A percentile compares a stretch with the other conserved stretches of the same genome.
These are phyloP conservation scores for Galagoides demidoff DNA, from an alignment of 2,797 vertebrate species.

Conservation along the genomic window DNA sequence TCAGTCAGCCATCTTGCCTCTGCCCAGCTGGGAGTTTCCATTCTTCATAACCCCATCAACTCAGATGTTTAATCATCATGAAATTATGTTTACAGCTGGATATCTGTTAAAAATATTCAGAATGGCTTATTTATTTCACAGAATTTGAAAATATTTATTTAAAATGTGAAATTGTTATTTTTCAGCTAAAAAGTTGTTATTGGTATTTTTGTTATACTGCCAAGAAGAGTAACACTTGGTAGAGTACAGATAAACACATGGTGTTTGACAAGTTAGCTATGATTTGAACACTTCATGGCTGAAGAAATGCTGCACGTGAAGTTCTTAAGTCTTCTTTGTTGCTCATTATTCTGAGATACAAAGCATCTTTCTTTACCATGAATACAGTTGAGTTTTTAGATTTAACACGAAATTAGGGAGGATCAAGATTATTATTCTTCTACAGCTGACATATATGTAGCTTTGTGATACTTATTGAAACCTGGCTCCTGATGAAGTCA, in stretches of 20 bases:
- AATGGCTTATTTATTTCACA: conserved; percentile 1
- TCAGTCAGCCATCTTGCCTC: no score
- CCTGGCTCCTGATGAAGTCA: not conserved
- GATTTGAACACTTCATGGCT: not conserved
- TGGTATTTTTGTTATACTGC: conserved; percentile 35
- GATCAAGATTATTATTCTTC: conserved; percentile 1
- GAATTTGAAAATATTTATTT: conserved; percentile 42
- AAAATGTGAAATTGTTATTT: not conserved
- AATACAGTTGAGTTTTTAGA: not conserved
- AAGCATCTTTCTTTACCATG: not conserved
- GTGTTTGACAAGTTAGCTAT: conserved; percentile 1
- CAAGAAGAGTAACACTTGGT: not conserved
- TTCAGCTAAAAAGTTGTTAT: not conserved
- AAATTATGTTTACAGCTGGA: not conserved
- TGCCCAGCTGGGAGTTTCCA: not conserved
- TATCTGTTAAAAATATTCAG: not conserved
- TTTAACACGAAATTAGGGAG: not conserved
- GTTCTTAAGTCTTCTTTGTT: not conserved
- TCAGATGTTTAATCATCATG: not conserved
- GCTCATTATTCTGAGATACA: not conserved
- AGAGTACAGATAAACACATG: not conserved
- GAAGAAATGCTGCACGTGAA: not conserved
- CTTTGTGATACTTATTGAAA: not conserved
- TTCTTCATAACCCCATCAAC: not conserved
- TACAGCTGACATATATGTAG: not conserved